Percentiles rank a stretch among this genome's conserved stretches.
Conservation (phyloP, 1,140 invertebrate species). For the Megalonaias nervosa region DNA sequence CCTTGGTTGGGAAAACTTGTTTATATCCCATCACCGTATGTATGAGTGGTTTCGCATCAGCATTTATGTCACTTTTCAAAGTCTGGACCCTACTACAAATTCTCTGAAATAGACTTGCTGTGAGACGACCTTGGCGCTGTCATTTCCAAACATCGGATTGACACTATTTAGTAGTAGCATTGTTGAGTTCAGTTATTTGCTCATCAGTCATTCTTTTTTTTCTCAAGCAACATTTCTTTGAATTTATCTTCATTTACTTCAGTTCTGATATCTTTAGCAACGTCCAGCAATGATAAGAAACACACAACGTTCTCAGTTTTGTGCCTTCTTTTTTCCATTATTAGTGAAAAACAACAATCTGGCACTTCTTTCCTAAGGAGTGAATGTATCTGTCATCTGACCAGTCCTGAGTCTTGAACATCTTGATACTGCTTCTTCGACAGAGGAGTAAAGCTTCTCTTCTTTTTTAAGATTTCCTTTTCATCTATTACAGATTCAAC, state of each 20-base stretch:
- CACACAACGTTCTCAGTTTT: not conserved
- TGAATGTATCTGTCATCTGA: not conserved
- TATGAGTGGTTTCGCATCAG: slow-evolving; percentile 1
- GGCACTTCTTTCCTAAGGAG: not conserved
- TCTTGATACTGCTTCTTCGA: not conserved
- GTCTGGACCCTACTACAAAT: slow-evolving; percentile 6
- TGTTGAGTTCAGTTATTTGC: not conserved
- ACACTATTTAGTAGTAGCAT: not conserved
- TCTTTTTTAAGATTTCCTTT: not conserved
- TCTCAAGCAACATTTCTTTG: not conserved
- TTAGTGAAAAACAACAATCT: not conserved
- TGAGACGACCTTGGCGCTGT: slow-evolving; percentile 18
- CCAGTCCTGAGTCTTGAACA: not conserved
- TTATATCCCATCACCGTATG: slow-evolving; percentile 6
- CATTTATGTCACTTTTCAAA: slow-evolving; percentile 3
- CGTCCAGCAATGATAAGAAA: not conserved
- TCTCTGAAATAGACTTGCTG: slow-evolving; percentile 15
- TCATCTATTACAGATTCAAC: not conserved
- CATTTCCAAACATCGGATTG: not conserved
- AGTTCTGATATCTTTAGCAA: not conserved
- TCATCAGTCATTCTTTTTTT: not conserved
- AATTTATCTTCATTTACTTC: not conserved
- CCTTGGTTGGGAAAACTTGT: not conserved
- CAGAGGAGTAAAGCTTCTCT: slow-evolving; percentile 4
- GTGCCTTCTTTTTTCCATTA: not conserved